Evolutionary conservation across 1,140 invertebrate genomes (phyloP).

Genomic region (Drosophila nebulosa): DNA sequence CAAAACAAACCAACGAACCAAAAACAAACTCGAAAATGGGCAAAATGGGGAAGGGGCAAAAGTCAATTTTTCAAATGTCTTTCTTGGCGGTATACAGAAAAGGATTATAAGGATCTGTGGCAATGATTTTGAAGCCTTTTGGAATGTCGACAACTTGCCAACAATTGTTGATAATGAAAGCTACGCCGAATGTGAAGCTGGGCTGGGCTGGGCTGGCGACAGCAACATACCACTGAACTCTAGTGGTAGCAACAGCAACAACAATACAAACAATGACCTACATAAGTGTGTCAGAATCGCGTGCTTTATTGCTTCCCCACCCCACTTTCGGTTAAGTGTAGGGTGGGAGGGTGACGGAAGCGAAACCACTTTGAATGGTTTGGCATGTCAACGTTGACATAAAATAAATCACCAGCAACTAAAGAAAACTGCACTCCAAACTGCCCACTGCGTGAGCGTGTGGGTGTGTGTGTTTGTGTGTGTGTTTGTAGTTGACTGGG

Average conservation of each 20-base stretch:
- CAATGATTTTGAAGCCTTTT: conserved; percentile 7
- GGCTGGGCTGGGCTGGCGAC: too few relatives aligned
- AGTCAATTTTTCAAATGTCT: conserved; percentile 66
- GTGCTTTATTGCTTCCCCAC: conserved; percentile 67
- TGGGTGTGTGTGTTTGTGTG: conserved; percentile 29
- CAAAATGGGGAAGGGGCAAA: conserved; percentile 6
- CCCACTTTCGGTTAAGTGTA: conserved; percentile 10
- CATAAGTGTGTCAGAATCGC: conserved; percentile 59
- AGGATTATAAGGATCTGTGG: background rate
- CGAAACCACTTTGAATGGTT: conserved; percentile 79
- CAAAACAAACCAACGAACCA: conserved; percentile 36
- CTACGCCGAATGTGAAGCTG: conserved; percentile 24
- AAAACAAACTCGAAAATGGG: conserved; percentile 42
- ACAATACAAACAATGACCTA: conserved; percentile 31
- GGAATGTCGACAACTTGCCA: conserved; percentile 9
- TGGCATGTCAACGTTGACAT: conserved; percentile 80
- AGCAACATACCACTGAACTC: background rate
- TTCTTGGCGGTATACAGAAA: conserved; percentile 8
- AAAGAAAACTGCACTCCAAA: conserved; percentile 69
- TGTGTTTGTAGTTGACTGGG: conserved; percentile 16
- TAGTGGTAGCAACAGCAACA: background rate
- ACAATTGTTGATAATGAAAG: conserved; percentile 67
- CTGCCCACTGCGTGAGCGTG: conserved; percentile 20
- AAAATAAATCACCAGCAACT: conserved; percentile 74
- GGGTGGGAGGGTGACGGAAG: conserved; percentile 56